Evolutionary conservation across 2,113 vertebrate genomes (phyloP).

Genomic region (Microcebus ravelobensis): DNA sequence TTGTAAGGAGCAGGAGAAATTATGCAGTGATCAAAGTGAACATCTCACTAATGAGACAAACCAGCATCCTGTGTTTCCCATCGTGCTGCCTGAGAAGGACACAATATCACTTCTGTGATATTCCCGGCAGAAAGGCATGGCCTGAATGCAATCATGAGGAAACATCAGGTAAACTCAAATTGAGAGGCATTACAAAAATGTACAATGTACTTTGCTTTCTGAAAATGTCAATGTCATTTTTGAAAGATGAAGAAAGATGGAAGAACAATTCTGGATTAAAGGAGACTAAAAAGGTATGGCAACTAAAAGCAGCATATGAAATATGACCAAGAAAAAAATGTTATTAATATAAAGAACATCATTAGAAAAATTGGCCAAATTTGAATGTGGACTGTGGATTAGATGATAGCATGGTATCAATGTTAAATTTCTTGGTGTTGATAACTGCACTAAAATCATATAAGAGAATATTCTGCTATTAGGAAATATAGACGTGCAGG

Average conservation of each 20-base stretch:
- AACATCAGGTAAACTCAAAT: neutral
- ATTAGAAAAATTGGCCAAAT: neutral
- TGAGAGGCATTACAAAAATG: neutral
- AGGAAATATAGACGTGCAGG: neutral
- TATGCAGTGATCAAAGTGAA: too few relatives aligned
- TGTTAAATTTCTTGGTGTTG: neutral
- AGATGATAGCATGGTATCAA: neutral
- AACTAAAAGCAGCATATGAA: neutral
- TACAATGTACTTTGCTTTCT: neutral
- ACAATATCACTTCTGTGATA: neutral
- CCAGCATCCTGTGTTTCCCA: neutral
- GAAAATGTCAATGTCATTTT: neutral
- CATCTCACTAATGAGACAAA: neutral
- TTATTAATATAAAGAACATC: neutral
- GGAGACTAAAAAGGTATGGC: neutral
- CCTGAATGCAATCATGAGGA: neutral
- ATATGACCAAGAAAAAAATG: neutral
- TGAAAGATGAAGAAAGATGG: neutral
- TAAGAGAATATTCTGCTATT: neutral
- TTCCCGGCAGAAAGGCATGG: neutral
- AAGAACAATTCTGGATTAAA: neutral
- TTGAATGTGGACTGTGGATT: neutral
- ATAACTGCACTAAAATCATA: neutral
- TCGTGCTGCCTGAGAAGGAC: neutral
- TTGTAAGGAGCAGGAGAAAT: neutral